phyloP scores from a whole-genome alignment of 2,797 vertebrate species.

The Notoglanidium macrostoma region DNA sequence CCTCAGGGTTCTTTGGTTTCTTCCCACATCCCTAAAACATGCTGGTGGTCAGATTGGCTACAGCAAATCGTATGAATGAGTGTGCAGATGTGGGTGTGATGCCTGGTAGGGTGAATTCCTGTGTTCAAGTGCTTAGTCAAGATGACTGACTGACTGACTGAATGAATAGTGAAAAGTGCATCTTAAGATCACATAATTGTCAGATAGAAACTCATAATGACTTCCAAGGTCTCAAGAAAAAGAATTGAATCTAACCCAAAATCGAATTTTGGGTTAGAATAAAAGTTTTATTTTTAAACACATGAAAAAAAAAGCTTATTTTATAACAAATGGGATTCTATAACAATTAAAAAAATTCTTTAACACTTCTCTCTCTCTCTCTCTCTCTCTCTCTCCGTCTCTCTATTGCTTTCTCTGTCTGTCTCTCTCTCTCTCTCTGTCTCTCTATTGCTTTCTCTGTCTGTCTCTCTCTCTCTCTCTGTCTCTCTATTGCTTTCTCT shows the following conservation, averaged over 20 bases:
- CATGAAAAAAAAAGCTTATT: not conserved
- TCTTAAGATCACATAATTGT: not conserved
- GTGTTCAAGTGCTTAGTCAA: too few relatives aligned
- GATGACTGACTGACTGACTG: not conserved
- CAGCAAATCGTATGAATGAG: not conserved
- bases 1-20: not conserved
- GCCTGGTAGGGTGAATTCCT: too few relatives aligned
- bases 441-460: too few relatives aligned
- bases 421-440: too few relatives aligned
- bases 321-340: not conserved
- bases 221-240: not conserved
- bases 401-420: too few relatives aligned
- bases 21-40: not conserved
- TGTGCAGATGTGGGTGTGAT: not conserved
- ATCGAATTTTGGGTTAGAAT: not conserved
- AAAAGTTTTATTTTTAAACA: not conserved
- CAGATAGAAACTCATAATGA: not conserved
- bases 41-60: not conserved
- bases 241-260: too few relatives aligned
- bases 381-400: not conserved
- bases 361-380: not conserved
- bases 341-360: not conserved
- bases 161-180: not conserved
- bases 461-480: too few relatives aligned
- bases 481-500: too few relatives aligned